A percentile compares a stretch with the other conserved stretches of the same genome.
phyloP scores from a whole-genome alignment of 2,888 invertebrate genomes.

The Rosalia funebris region DNA sequence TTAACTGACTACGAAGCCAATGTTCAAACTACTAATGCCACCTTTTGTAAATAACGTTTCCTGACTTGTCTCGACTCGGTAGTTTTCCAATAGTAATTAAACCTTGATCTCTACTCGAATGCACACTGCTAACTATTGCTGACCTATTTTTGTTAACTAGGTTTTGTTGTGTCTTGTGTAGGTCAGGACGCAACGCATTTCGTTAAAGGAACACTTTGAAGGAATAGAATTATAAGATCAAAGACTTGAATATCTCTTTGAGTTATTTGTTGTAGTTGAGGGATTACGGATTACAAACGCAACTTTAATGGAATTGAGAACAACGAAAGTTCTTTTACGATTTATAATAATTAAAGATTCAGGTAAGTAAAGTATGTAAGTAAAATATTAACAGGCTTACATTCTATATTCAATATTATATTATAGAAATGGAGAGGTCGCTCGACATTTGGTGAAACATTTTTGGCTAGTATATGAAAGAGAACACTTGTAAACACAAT shows the following conservation, averaged over 20 bases:
- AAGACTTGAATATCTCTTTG: slow-evolving; percentile 30
- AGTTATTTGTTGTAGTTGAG: slow-evolving; percentile 25
- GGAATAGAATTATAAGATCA: slow-evolving; percentile 24
- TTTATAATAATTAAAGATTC: too few species aligned
- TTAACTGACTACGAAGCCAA: too few species aligned
- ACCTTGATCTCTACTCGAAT: slow-evolving; percentile 5
- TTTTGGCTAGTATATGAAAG: too few species aligned
- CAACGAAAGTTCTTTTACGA: too few species aligned
- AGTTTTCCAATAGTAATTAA: slow-evolving; percentile 38
- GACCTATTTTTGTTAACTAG: slow-evolving; percentile 31
- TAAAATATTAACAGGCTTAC: too few species aligned
- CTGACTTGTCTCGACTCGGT: slow-evolving; percentile 28
- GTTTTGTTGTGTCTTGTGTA: slow-evolving; percentile 29
- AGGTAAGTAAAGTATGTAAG: too few species aligned
- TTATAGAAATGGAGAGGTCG: too few species aligned
- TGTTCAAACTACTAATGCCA: slow-evolving; percentile 32
- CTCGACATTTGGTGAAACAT: too few species aligned
- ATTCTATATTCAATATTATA: too few species aligned
- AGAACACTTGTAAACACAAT: too few species aligned
- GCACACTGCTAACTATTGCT: slow-evolving; percentile 6
- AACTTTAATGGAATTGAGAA: too few species aligned
- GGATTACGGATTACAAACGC: too few species aligned
- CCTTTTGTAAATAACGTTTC: slow-evolving; percentile 35
- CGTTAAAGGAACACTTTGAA: background rate
- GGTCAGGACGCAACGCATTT: slow-evolving; percentile 32